These are phyloP conservation scores for Nesidiocoris tenuis DNA, from an alignment of 2,888 invertebrate species.

Conservation along the genomic window DNA sequence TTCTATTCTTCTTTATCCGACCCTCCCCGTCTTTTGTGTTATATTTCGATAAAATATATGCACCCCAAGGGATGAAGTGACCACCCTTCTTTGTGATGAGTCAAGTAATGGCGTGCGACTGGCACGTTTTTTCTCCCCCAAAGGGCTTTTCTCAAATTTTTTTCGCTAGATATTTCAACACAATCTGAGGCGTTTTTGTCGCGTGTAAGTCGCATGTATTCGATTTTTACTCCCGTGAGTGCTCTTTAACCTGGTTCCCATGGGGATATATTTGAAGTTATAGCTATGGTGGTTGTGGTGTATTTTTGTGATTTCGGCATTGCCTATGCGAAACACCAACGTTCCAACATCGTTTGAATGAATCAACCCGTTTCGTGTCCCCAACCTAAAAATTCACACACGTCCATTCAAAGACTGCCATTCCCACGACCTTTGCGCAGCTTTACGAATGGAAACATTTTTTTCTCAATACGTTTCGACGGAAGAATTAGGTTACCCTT, in stretches of 20 bases:
- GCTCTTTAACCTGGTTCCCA: background rate
- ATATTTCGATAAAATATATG: constrained; percentile 22
- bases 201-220: background rate
- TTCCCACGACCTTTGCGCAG: background rate
- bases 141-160: no score
- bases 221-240: background rate
- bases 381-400: background rate
- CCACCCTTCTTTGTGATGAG: constrained; percentile 1
- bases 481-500: background rate
- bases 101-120: constrained; percentile 27
- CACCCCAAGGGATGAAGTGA: constrained; percentile 3
- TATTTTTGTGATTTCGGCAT: no score
- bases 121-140: constrained; percentile 13
- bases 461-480: background rate
- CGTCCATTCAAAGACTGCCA: background rate
- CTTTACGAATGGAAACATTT: background rate
- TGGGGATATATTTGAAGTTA: no score
- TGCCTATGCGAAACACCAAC: background rate
- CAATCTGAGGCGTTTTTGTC: background rate
- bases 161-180: background rate
- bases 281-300: no score
- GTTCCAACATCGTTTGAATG: background rate
- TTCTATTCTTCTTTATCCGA: background rate
- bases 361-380: background rate
- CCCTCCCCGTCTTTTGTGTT: constrained; percentile 7